Conservation (phyloP, 1,140 invertebrate species). For the Tetraneura akinire region DNA sequence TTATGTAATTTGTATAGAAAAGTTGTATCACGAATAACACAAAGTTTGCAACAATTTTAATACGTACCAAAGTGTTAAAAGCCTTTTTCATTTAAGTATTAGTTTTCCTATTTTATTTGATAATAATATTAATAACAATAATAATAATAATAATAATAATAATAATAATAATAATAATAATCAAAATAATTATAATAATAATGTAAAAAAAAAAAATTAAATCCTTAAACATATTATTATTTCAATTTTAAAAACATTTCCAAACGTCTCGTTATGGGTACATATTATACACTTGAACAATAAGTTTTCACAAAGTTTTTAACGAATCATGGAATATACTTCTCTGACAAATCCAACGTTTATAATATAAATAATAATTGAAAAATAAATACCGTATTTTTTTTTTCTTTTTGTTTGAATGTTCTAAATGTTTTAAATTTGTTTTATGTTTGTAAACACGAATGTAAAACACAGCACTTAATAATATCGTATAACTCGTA, state of each 20-base stretch:
- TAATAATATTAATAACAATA: too few relatives aligned
- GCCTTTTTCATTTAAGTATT: slow-evolving; percentile 8
- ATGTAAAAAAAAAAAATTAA: not conserved
- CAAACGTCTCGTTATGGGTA: not conserved
- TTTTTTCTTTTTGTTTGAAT: too few relatives aligned
- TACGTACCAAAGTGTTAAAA: slow-evolving; percentile 31
- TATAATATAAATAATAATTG: too few relatives aligned
- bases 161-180: too few relatives aligned
- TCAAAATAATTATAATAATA: too few relatives aligned
- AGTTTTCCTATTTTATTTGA: too few relatives aligned
- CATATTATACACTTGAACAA: not conserved
- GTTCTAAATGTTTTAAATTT: too few relatives aligned
- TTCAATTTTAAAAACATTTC: slow-evolving; percentile 33
- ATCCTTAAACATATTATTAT: slow-evolving; percentile 21
- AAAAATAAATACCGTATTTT: too few relatives aligned
- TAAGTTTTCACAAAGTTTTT: not conserved
- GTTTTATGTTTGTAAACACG: too few relatives aligned
- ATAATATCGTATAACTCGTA: too few relatives aligned
- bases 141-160: too few relatives aligned
- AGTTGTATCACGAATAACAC: slow-evolving; percentile 11
- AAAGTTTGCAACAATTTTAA: slow-evolving; percentile 29
- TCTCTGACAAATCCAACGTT: not conserved
- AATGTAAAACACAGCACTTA: too few relatives aligned
- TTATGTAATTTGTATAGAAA: slow-evolving; percentile 1
- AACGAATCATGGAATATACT: not conserved